Conservation (phyloP, 2,797 vertebrate species). For the Lateolabrax maculatus region DNA sequence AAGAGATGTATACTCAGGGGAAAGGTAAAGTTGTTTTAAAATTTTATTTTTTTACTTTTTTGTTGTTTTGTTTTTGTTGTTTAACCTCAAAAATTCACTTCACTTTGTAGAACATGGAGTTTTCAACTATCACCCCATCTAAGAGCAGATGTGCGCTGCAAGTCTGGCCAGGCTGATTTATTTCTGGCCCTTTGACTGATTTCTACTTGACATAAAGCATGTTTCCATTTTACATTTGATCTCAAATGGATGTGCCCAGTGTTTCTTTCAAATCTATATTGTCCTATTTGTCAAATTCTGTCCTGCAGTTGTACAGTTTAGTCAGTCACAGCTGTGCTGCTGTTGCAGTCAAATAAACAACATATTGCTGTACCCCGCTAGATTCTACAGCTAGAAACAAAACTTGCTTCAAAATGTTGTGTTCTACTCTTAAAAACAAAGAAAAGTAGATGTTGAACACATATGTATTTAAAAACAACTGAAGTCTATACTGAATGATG, state of each 20-base stretch:
- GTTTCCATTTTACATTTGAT: not conserved
- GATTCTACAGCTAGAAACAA: not conserved
- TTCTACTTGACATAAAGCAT: not conserved
- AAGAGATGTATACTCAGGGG: not conserved
- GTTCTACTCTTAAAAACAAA: not conserved
- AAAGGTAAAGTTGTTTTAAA: not conserved
- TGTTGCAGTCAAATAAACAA: constrained; percentile 1
- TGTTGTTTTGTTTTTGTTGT: not conserved
- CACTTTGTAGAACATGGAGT: not conserved
- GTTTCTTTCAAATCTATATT: constrained; percentile 13
- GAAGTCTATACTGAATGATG: not conserved
- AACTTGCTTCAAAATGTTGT: constrained; percentile 2
- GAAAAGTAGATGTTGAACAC: not conserved
- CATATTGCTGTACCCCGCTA: not conserved
- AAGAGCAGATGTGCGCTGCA: not conserved
- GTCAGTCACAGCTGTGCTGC: not conserved
- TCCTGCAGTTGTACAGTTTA: constrained; percentile 1
- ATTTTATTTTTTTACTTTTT: not conserved
- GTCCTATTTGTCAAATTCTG: constrained; percentile 5
- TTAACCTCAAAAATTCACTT: not conserved
- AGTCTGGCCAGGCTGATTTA: constrained; percentile 1
- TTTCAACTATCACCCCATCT: not conserved
- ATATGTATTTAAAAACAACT: not conserved
- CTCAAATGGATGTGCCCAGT: not conserved
- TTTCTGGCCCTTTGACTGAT: not conserved